phyloP scores from a whole-genome alignment of 2,113 vertebrate genomes.

The Terrapene triunguis region DNA sequence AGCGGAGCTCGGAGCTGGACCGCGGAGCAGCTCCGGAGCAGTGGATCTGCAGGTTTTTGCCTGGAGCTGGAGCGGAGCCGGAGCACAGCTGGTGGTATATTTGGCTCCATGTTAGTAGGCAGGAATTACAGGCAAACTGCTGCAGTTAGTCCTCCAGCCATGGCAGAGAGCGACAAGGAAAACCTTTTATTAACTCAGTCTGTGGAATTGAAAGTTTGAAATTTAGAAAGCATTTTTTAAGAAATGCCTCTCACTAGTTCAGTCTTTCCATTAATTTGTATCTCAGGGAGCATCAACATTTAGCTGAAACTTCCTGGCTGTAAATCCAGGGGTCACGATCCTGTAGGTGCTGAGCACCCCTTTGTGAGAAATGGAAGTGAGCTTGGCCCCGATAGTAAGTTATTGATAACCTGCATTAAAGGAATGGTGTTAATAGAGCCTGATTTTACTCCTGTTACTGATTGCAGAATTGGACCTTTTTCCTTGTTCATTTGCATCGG shows the following conservation, averaged over 20 bases:
- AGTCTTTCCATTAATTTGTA: not conserved
- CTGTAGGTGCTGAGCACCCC: not conserved
- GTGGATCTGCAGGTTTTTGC: too few species aligned
- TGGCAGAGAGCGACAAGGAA: not conserved
- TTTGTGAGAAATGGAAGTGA: not conserved
- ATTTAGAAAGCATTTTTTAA: not conserved
- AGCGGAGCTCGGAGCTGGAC: too few species aligned
- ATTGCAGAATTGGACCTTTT: not conserved
- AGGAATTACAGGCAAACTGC: not conserved
- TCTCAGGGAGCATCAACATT: not conserved
- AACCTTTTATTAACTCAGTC: not conserved
- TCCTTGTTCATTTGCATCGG: not conserved
- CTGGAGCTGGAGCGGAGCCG: too few species aligned
- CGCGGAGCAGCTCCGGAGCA: too few species aligned
- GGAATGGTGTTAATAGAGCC: not conserved
- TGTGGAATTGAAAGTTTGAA: not conserved
- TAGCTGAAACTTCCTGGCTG: not conserved
- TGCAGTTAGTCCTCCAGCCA: not conserved
- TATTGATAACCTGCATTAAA: not conserved
- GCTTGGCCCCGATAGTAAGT: not conserved
- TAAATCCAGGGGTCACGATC: not conserved
- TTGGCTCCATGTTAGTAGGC: not conserved
- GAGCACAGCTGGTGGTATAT: not conserved
- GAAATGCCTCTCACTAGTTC: not conserved
- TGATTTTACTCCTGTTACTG: slow-evolving; percentile 12